Percentiles rank a stretch among this genome's conserved stretches.
These are phyloP conservation scores for Gadopsis bispinosus DNA, from an alignment of 2,797 vertebrate species.

Conservation along the genomic window DNA sequence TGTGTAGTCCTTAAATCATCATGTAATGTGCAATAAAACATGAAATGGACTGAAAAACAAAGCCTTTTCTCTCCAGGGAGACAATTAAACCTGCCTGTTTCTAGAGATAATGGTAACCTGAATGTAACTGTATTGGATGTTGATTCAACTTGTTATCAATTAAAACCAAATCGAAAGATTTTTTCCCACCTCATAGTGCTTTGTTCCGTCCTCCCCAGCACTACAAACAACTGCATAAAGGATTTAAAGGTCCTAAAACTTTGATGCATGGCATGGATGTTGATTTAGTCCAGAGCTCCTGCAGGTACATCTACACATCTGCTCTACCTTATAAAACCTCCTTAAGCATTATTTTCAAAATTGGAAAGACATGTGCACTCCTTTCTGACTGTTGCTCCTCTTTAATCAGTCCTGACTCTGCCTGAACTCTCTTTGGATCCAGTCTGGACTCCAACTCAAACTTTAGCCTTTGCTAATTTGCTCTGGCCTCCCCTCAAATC, in stretches of 20 bases:
- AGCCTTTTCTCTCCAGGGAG: neutral
- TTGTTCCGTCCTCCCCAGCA: neutral
- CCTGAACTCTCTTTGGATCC: constrained; percentile 28
- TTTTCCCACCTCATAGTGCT: neutral
- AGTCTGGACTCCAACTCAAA: constrained; percentile 18
- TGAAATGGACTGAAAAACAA: neutral
- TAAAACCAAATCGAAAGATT: constrained; percentile 3
- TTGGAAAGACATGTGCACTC: neutral
- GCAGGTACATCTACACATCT: constrained; percentile 16
- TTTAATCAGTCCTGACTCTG: constrained; percentile 29
- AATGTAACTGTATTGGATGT: neutral
- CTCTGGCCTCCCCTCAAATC: constrained; percentile 44
- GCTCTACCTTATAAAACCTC: neutral
- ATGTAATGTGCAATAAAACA: neutral
- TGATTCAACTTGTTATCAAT: neutral
- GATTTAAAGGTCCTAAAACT: constrained; percentile 1
- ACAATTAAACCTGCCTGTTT: neutral
- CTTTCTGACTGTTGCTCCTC: neutral
- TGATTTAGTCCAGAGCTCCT: constrained; percentile 15
- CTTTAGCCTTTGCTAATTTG: constrained; percentile 36
- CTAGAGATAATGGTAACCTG: neutral
- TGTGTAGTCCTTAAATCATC: neutral
- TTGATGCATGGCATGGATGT: neutral
- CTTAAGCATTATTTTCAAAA: constrained; percentile 1
- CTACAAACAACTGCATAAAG: neutral